phyloP scores from a whole-genome alignment of 2,888 invertebrate species.

The Liodrosophila aerea region DNA sequence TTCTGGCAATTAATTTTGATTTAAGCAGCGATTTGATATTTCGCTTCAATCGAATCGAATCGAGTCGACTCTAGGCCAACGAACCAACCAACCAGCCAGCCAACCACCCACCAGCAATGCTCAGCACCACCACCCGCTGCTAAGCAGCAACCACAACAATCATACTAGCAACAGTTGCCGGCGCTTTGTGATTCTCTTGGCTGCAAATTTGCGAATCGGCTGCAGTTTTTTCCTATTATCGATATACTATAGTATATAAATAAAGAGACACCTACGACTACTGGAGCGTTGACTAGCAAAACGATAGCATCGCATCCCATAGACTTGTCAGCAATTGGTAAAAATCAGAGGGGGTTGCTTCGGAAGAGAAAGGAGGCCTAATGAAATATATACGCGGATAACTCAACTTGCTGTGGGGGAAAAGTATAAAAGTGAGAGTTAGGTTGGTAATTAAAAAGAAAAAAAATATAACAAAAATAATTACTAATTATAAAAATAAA shows the following conservation, averaged over 20 bases:
- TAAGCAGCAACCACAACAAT: conserved; percentile 5
- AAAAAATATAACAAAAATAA: no score
- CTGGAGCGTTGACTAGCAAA: background rate
- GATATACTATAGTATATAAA: conserved; percentile 31
- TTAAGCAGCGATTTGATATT: conserved; percentile 77
- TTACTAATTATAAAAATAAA: no score
- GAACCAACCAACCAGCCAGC: conserved; percentile 21
- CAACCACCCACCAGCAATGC: conserved; percentile 14
- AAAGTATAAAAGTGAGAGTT: no score
- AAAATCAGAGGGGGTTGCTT: no score
- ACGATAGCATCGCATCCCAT: conserved; percentile 23
- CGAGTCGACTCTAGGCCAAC: no score
- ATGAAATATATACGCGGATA: no score
- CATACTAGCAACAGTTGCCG: conserved; percentile 29
- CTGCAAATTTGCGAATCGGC: conserved; percentile 47
- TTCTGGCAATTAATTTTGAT: conserved; percentile 80
- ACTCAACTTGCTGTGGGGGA: no score
- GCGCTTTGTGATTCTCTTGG: conserved; percentile 50
- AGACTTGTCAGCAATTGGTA: no score
- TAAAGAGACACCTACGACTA: conserved; percentile 53
- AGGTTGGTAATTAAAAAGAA: no score
- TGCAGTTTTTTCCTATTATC: conserved; percentile 32
- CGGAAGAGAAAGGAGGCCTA: background rate
- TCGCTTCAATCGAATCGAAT: conserved; percentile 36
- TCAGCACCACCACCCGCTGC: conserved; percentile 51